A percentile compares a stretch with the other conserved stretches of the same genome.
phyloP scores from a whole-genome alignment of 2,113 vertebrate species.

The Syngnathoides biaculeatus region DNA sequence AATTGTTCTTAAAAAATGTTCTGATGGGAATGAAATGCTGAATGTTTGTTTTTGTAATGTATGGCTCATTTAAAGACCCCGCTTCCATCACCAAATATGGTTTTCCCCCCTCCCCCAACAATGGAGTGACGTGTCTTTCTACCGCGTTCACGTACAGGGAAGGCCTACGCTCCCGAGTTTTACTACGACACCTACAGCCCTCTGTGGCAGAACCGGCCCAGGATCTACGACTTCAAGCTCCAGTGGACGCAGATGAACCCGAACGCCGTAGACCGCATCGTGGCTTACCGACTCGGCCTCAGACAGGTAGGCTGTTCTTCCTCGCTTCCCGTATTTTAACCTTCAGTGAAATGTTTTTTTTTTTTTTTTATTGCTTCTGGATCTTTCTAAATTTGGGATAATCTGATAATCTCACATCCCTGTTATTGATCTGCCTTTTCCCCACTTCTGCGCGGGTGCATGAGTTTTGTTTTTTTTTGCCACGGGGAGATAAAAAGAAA shows the following conservation, averaged over 20 bases:
- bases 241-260: constrained; percentile 99
- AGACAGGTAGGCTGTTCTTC: constrained; percentile 78
- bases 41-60: neutral
- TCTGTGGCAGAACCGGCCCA: constrained; percentile 90
- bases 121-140: constrained; percentile 13
- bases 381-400: neutral
- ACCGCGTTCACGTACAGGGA: constrained; percentile 73
- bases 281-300: constrained; percentile 89
- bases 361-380: constrained; percentile 1
- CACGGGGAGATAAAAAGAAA: neutral
- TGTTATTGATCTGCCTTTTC: constrained; percentile 9
- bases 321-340: neutral
- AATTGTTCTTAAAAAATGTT: too few relatives aligned
- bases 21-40: too few relatives aligned
- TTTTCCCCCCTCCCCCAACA: neutral
- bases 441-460: too few relatives aligned
- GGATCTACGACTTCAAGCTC: constrained; percentile 89
- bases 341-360: neutral
- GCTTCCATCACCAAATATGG: neutral
- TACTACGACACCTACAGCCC: constrained; percentile 98
- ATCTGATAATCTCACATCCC: neutral
- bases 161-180: constrained; percentile 92
- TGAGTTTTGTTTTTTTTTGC: constrained; percentile 8
- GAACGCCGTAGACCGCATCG: constrained; percentile 85
- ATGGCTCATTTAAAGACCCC: neutral